A percentile compares a stretch with the other conserved stretches of the same genome.
Evolutionary conservation across 2,797 vertebrate genomes (phyloP).

Genomic region (Xiphophorus birchmanni): DNA sequence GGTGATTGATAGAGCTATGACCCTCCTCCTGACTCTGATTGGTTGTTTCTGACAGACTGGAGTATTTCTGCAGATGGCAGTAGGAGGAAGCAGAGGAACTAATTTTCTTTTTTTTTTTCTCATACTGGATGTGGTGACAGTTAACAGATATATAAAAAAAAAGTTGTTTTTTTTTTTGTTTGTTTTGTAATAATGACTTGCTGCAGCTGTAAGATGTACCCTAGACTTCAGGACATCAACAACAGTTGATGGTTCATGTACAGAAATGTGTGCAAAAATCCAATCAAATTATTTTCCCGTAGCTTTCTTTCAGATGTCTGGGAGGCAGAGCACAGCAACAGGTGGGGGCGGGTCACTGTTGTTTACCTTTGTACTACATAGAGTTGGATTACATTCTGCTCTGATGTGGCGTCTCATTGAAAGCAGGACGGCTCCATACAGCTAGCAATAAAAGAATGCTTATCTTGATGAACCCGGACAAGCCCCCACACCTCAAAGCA

Average conservation of each 20-base stretch:
- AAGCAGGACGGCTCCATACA: background rate
- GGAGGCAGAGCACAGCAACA: background rate
- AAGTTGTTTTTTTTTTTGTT: too few species aligned
- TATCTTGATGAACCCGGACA: slow-evolving; percentile 16
- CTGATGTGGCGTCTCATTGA: background rate
- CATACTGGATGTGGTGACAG: too few species aligned
- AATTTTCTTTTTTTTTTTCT: too few species aligned
- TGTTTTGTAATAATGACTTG: too few species aligned
- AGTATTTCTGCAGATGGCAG: too few species aligned
- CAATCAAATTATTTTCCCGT: background rate
- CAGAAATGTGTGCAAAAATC: background rate
- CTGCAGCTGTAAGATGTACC: too few species aligned
- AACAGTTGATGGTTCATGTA: background rate
- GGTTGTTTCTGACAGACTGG: too few species aligned
- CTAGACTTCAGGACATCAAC: too few species aligned
- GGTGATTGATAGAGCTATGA: too few species aligned
- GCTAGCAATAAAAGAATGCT: slow-evolving; percentile 31
- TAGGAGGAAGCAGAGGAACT: too few species aligned
- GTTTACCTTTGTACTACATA: background rate
- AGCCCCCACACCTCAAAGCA: slow-evolving; percentile 23
- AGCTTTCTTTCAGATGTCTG: background rate
- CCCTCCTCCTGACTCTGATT: too few species aligned
- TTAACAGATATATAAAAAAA: too few species aligned
- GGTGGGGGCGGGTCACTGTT: background rate
- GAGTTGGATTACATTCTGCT: background rate